A percentile compares a stretch with the other conserved stretches of the same genome.
Conservation (phyloP, 2,113 vertebrate genomes). For the Edolisoma coerulescens region DNA sequence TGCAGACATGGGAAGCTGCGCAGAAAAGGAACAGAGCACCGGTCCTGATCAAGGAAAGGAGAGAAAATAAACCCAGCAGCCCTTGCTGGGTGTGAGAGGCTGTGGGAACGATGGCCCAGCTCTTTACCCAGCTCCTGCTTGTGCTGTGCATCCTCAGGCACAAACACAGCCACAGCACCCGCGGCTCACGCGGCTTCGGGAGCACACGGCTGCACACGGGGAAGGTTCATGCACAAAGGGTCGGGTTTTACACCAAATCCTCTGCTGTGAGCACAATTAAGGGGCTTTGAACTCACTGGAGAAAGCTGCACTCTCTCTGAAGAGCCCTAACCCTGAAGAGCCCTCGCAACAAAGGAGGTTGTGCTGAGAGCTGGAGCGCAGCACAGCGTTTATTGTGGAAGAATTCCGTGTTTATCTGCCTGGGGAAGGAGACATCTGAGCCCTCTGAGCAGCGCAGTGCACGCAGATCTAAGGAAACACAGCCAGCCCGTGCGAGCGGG, state of each 20-base stretch:
- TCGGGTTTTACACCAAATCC: background rate
- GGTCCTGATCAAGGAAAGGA: rapidly evolving
- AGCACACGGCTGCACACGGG: rapidly evolving
- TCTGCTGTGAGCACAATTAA: background rate
- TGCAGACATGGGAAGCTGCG: background rate
- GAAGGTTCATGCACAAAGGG: rapidly evolving
- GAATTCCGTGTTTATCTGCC: background rate
- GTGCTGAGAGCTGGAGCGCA: background rate
- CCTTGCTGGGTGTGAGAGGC: too few relatives aligned
- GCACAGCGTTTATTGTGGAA: background rate
- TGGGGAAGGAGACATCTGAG: background rate
- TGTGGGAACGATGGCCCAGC: background rate
- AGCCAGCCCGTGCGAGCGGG: background rate
- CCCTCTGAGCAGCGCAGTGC: background rate
- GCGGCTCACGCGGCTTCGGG: rapidly evolving
- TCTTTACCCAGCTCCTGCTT: too few relatives aligned
- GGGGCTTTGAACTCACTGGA: background rate
- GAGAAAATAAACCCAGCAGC: background rate
- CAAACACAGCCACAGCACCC: rapidly evolving
- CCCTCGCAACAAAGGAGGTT: background rate
- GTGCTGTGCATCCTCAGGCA: background rate
- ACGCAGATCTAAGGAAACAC: background rate
- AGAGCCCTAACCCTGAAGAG: background rate
- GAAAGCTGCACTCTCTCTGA: background rate
- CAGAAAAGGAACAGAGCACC: background rate